phyloP scores from a whole-genome alignment of 2,888 invertebrate species.

The Metacarcinus magister region DNA sequence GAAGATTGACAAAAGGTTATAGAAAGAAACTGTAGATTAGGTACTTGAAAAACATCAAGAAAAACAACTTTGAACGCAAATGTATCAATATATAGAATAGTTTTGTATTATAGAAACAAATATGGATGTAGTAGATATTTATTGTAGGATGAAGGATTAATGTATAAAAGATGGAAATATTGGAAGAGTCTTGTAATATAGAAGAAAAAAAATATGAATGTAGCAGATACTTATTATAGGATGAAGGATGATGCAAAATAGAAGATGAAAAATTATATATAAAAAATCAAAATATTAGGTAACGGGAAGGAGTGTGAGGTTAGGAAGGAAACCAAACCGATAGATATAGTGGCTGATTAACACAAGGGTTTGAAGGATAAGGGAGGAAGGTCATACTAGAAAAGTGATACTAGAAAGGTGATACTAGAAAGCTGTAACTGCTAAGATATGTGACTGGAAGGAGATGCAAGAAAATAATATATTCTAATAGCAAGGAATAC shows the following conservation, averaged over 20 bases:
- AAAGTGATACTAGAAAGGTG: background rate
- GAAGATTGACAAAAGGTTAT: too few species aligned
- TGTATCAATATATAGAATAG: too few species aligned
- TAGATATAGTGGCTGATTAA: background rate
- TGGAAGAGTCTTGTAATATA: too few species aligned
- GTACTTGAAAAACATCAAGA: too few species aligned
- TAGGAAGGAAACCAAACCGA: background rate
- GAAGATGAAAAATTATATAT: background rate
- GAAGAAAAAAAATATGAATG: too few species aligned
- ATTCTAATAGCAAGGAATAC: background rate
- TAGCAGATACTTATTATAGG: background rate
- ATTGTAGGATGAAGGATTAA: too few species aligned
- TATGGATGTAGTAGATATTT: too few species aligned
- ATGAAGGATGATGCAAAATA: background rate
- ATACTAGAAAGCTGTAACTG: background rate
- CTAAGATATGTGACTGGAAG: background rate
- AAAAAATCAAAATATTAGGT: background rate
- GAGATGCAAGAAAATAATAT: background rate
- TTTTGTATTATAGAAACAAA: too few species aligned
- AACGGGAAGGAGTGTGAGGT: background rate
- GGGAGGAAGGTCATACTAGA: too few species aligned
- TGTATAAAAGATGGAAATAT: too few species aligned
- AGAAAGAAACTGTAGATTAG: too few species aligned
- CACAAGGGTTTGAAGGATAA: background rate
- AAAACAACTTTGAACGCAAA: too few species aligned